These are phyloP conservation scores for Apistogramma diplotaenia DNA, from an alignment of 2,113 vertebrate species.

Conservation along the genomic window DNA sequence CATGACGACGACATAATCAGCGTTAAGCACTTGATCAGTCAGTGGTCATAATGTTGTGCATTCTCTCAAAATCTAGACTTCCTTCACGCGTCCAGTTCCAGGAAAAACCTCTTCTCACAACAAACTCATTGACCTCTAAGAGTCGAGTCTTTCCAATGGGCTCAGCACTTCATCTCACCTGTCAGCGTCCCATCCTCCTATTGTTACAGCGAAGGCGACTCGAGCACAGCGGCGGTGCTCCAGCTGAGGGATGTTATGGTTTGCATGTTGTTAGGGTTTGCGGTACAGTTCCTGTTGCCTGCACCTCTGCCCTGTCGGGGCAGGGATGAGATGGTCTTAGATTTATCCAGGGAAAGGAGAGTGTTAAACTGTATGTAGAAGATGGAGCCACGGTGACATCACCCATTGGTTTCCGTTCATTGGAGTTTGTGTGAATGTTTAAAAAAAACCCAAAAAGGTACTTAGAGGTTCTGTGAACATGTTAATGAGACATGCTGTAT, in stretches of 20 bases:
- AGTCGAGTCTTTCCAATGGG: background rate
- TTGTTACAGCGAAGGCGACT: slow-evolving; percentile 7
- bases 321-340: background rate
- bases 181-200: slow-evolving; percentile 7
- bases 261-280: background rate
- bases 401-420: no score
- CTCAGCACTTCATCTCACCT: background rate
- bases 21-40: no score
- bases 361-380: background rate
- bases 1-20: no score
- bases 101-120: background rate
- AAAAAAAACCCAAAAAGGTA: no score
- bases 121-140: slow-evolving; percentile 4
- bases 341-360: background rate
- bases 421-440: no score
- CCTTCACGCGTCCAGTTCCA: background rate
- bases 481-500: no score
- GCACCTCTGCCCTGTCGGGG: background rate
- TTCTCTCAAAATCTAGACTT: background rate
- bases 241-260: background rate
- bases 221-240: background rate
- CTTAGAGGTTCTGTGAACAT: no score
- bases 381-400: no score
- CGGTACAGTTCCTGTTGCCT: background rate
- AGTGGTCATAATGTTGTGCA: background rate